Evolutionary conservation across 1,140 invertebrate genomes (phyloP), one percentile per base, ranked within the genome.

Genomic region (Macrotrachela quadricornifera): DNA sequence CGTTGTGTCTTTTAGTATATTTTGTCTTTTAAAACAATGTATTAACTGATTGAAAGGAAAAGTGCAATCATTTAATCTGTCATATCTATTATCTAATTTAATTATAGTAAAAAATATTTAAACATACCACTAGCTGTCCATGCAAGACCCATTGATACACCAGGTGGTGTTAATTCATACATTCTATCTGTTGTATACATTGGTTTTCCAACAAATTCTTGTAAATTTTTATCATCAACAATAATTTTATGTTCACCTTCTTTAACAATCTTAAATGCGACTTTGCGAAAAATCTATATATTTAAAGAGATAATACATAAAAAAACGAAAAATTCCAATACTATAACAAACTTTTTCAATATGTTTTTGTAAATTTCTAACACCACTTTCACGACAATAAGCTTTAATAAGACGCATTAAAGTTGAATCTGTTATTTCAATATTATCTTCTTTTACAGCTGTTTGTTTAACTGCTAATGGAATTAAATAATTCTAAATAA

Each of bases 291-390:
- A 8, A 30, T 30, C 21, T 30, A 30, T 4, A 30, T 8, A n/a
- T n/a, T n/a, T n/a, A n/a, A n/a, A n/a, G n/a, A n/a, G n/a, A n/a
- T n/a, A n/a, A n/a, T n/a, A n/a, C n/a, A n/a, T n/a, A n/a, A n/a
- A n/a, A n/a, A n/a, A n/a, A n/a, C n/a, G n/a, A n/a, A n/a, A n/a
- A n/a, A n/a, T n/a, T n/a, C n/a, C n/a, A n/a, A n/a, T n/a, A n/a
- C n/a, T n/a, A n/a, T n/a, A n/a, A n/a, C n/a, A n/a, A 64, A 84
- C 83, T 75, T 95, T 96, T 71, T 97, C 92, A 58, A 99, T 88
- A 55, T 96, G 88, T 68, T 99, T 97, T 67, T 96, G 88, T 39
- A 99, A 70, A 72, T 92, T 96, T 64, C 92, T 74, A 0, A 99
- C 92, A 14, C 92, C 92, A 61, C 74, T 63, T 80, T 95, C 76